A percentile compares a stretch with the other conserved stretches of the same genome.
These are phyloP conservation scores for Nannoperca obscura DNA, from an alignment of 2,797 vertebrate species.

Conservation along the genomic window DNA sequence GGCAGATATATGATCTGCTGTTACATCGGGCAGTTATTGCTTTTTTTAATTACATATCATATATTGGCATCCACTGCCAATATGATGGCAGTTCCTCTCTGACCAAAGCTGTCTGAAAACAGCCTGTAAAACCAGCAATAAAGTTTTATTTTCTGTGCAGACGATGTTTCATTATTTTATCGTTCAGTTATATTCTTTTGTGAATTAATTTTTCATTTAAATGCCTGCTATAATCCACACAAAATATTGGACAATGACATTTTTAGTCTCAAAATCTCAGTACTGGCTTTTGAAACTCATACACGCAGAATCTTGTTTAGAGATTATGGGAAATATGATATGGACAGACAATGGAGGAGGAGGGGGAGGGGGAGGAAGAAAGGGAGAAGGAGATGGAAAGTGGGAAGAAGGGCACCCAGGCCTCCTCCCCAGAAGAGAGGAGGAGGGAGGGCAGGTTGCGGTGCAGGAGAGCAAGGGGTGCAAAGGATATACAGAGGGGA, in stretches of 20 bases:
- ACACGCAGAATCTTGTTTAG: not conserved
- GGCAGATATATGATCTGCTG: slow-evolving; percentile 50
- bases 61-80: slow-evolving; percentile 65
- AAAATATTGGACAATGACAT: slow-evolving; percentile 19
- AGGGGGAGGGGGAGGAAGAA: not conserved
- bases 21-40: slow-evolving; percentile 47
- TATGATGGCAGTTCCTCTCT: slow-evolving; percentile 61
- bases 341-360: slow-evolving; percentile 6
- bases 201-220: slow-evolving; percentile 50
- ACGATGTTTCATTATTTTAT: slow-evolving; percentile 61
- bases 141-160: slow-evolving; percentile 71
- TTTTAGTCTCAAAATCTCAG: slow-evolving; percentile 14
- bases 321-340: slow-evolving; percentile 6
- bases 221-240: slow-evolving; percentile 22
- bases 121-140: slow-evolving; percentile 63
- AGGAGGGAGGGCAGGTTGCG: slow-evolving; percentile 46
- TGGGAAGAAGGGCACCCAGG: slow-evolving; percentile 24
- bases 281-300: not conserved
- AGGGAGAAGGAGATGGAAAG: slow-evolving; percentile 5
- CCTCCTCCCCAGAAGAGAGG: slow-evolving; percentile 37
- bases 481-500: slow-evolving; percentile 71
- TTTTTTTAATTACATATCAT: slow-evolving; percentile 67
- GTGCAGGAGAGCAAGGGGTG: slow-evolving; percentile 52
- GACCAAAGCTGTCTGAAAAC: slow-evolving; percentile 62
- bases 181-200: slow-evolving; percentile 44